These are phyloP conservation scores for Hydrotaea cyrtoneurina DNA, from an alignment of 2,888 invertebrate genomes.

Conservation along the genomic window DNA sequence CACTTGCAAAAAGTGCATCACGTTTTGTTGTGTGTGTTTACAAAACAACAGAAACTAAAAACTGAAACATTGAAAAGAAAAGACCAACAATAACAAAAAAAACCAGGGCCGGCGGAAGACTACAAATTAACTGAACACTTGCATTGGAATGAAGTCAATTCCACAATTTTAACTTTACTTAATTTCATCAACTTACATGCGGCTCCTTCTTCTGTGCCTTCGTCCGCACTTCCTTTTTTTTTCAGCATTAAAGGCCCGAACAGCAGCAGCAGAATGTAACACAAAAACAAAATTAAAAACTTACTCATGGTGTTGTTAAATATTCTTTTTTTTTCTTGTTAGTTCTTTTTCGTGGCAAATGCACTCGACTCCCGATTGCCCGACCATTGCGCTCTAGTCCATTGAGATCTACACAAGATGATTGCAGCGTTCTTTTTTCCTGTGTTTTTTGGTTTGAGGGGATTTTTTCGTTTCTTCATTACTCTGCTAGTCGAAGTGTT, in stretches of 20 bases:
- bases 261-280: background rate
- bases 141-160: constrained; percentile 49
- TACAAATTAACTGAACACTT: constrained; percentile 57
- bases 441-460: background rate
- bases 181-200: background rate
- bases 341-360: background rate
- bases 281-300: background rate
- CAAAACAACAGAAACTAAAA: constrained; percentile 5
- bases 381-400: background rate
- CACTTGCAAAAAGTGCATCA: background rate
- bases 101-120: background rate
- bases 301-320: constrained; percentile 3
- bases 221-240: too few species aligned
- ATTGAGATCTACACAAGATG: background rate
- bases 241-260: background rate
- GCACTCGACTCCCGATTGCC: background rate
- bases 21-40: constrained; percentile 22
- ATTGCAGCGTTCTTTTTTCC: background rate
- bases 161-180: constrained; percentile 38
- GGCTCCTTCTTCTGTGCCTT: background rate
- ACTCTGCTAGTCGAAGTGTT: background rate
- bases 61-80: background rate
- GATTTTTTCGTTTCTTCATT: background rate
- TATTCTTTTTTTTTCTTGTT: background rate
- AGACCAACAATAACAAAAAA: background rate